Conservation (phyloP, 2,797 vertebrate genomes). For the Gambusia yucatana region DNA sequence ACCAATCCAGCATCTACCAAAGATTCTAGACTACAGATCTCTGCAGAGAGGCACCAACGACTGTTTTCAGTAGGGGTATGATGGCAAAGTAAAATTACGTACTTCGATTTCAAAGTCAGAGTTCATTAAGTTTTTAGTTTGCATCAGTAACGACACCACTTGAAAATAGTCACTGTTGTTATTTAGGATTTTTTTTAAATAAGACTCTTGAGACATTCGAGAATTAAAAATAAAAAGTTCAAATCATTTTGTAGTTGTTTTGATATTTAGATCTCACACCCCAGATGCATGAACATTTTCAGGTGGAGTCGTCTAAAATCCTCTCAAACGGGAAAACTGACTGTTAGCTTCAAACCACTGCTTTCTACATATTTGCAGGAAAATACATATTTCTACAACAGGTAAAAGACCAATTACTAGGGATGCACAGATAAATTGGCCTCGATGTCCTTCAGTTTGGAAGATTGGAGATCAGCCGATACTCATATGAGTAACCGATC, state of each 20-base stretch:
- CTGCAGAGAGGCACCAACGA: not conserved
- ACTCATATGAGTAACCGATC: not conserved
- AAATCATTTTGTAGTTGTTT: not conserved
- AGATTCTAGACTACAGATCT: not conserved
- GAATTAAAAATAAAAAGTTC: not conserved
- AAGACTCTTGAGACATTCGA: not conserved
- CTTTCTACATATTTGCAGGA: not conserved
- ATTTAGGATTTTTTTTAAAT: not conserved
- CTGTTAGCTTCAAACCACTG: not conserved
- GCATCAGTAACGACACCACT: not conserved
- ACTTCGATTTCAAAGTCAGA: not conserved
- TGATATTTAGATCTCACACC: too few species aligned
- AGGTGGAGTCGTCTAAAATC: not conserved
- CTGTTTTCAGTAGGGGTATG: not conserved
- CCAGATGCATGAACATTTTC: not conserved
- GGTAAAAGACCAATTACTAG: not conserved
- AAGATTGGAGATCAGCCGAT: not conserved
- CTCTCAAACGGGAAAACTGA: not conserved
- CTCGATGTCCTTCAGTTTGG: not conserved
- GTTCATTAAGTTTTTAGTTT: not conserved
- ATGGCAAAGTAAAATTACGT: too few species aligned
- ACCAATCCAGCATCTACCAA: not conserved
- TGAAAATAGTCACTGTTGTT: not conserved
- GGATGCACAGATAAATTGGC: not conserved
- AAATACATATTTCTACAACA: not conserved